phyloP scores from a whole-genome alignment of 2,888 invertebrate genomes.

The Ptycholaimellus sp. region DNA sequence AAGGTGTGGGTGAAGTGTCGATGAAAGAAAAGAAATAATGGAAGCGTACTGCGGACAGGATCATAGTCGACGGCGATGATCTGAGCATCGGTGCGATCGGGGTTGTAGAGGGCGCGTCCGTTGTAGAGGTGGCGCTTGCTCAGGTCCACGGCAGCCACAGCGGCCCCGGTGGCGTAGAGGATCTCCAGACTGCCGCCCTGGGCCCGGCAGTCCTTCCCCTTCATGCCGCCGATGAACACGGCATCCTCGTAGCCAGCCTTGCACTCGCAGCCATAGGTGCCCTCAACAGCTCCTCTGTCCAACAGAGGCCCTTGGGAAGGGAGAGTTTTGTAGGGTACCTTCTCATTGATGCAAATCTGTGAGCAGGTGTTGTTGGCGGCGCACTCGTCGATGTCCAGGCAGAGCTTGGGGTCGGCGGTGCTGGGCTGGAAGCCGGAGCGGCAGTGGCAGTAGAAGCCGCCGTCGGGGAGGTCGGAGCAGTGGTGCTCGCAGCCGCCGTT shows the following conservation, averaged over 20 bases:
- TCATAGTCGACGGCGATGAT: slow-evolving; percentile 77
- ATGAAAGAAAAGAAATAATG: background rate
- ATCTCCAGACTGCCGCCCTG: slow-evolving; percentile 5
- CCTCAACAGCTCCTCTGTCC: too few species aligned
- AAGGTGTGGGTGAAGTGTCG: slow-evolving; percentile 12
- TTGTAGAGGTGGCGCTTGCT: slow-evolving; percentile 41
- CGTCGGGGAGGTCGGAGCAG: slow-evolving; percentile 67
- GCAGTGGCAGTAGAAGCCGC: slow-evolving; percentile 66
- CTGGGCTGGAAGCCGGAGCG: slow-evolving; percentile 60
- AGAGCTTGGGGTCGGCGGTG: slow-evolving; percentile 20
- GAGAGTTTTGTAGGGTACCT: slow-evolving; percentile 64
- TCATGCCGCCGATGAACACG: slow-evolving; percentile 23
- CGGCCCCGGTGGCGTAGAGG: too few species aligned
- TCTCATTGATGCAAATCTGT: slow-evolving; percentile 68
- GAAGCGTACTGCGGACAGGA: slow-evolving; percentile 31
- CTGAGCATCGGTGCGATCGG: slow-evolving; percentile 46
- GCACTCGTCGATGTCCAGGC: slow-evolving; percentile 26
- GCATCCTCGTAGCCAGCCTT: slow-evolving; percentile 29
- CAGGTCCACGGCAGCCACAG: background rate
- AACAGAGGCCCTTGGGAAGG: too few species aligned
- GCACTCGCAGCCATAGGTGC: too few species aligned
- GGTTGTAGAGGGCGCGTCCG: too few species aligned
- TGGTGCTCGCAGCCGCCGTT: slow-evolving; percentile 81
- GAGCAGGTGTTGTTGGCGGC: slow-evolving; percentile 56
- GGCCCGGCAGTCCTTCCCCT: slow-evolving; percentile 24